These are phyloP conservation scores for Drosophila pruinosa DNA, from an alignment of 1,140 invertebrate species.

Conservation along the genomic window DNA sequence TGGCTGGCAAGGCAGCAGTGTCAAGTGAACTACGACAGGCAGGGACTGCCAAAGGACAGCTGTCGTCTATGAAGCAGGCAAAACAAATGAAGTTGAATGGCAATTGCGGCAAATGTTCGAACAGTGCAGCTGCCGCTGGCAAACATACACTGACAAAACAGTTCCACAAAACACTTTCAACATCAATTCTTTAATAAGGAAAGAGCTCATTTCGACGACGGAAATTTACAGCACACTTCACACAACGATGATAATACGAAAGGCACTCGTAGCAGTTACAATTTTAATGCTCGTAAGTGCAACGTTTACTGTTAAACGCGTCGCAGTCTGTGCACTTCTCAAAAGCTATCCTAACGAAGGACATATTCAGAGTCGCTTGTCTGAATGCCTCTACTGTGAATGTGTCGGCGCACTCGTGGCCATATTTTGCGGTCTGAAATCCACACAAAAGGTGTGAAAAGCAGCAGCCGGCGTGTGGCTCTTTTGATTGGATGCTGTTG, in stretches of 20 bases:
- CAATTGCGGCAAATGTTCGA: conserved; percentile 21
- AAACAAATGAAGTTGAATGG: conserved; percentile 40
- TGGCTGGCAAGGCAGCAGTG: conserved; percentile 13
- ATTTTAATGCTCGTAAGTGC: conserved; percentile 24
- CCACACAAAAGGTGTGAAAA: conserved; percentile 63
- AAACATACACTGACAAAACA: conserved; percentile 1
- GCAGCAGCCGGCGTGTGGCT: conserved; percentile 41
- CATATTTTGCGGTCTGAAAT: conserved; percentile 44
- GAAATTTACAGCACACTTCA: not conserved
- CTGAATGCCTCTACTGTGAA: not conserved
- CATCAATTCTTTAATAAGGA: not conserved
- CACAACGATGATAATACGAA: not conserved
- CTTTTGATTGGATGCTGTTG: conserved; percentile 64
- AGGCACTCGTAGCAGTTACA: not conserved
- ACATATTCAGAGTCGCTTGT: not conserved
- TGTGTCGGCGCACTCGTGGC: not conserved
- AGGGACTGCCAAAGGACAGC: conserved; percentile 22
- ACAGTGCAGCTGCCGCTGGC: conserved; percentile 15
- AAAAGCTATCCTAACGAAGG: not conserved
- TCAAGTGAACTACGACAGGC: conserved; percentile 27
- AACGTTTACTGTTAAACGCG: conserved; percentile 11
- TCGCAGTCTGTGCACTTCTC: not conserved
- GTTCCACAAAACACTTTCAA: not conserved
- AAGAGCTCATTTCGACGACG: not conserved
- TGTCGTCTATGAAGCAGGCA: conserved; percentile 9